phyloP scores from a whole-genome alignment of 2,113 vertebrate genomes.

The Hiodon alosoides region DNA sequence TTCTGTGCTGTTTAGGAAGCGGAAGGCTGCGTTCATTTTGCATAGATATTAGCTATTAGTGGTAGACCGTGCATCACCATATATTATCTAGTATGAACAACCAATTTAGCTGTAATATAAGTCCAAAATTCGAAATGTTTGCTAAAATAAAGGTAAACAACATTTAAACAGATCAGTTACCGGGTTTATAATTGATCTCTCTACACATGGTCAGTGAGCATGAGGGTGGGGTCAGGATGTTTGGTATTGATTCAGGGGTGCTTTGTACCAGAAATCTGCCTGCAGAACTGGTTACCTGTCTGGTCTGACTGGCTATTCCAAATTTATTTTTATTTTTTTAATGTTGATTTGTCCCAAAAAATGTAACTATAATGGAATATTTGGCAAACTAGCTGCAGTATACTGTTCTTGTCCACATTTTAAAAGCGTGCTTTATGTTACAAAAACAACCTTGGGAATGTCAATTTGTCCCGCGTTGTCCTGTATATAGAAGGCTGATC shows the following conservation, averaged over 20 bases:
- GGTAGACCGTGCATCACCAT: too few relatives aligned
- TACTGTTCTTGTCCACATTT: not conserved
- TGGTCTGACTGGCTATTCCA: conserved; percentile 48
- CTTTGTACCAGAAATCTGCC: conserved; percentile 33
- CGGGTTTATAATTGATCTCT: too few relatives aligned
- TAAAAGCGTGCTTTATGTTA: not conserved
- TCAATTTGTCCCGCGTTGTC: not conserved
- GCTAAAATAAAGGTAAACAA: too few relatives aligned
- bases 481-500: not conserved
- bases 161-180: too few relatives aligned
- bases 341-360: conserved; percentile 23
- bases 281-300: conserved; percentile 37
- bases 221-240: not conserved
- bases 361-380: not conserved
- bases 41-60: too few relatives aligned
- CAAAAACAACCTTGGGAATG: not conserved
- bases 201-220: too few relatives aligned
- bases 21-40: too few relatives aligned
- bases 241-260: too few relatives aligned
- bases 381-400: not conserved
- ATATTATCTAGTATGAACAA: too few relatives aligned
- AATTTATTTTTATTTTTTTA: too few relatives aligned
- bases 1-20: not conserved
- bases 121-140: too few relatives aligned
- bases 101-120: too few relatives aligned